Evolutionary conservation across 2,797 vertebrate species (phyloP).

Genomic region (Eleutherodactylus coqui): DNA sequence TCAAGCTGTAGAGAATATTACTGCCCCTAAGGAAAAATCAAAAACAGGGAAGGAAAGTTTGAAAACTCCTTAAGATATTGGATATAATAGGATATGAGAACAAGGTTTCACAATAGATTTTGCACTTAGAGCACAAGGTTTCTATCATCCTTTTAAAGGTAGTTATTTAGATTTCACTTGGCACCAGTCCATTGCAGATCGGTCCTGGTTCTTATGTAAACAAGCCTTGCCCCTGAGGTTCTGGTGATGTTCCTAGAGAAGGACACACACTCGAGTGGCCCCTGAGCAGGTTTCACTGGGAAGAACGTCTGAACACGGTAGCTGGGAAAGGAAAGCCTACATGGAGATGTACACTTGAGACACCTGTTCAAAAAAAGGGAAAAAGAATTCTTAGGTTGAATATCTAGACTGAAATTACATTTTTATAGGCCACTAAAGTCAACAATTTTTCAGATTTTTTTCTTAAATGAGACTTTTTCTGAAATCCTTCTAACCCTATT

Average conservation of each 20-base stretch:
- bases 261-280: neutral
- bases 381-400: neutral
- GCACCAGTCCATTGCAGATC: slow-evolving; percentile 14
- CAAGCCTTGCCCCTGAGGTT: slow-evolving; percentile 28
- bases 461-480: neutral
- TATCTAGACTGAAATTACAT: neutral
- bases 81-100: neutral
- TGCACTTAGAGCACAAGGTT: neutral
- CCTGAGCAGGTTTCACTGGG: slow-evolving; percentile 28
- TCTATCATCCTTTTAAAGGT: slow-evolving; percentile 5
- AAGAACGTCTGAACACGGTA: slow-evolving; percentile 7
- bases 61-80: no score
- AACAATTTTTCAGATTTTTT: neutral
- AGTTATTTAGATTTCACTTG: neutral
- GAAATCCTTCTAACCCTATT: neutral
- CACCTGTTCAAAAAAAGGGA: slow-evolving; percentile 22
- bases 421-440: neutral
- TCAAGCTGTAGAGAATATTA: neutral
- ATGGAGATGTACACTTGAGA: slow-evolving; percentile 27
- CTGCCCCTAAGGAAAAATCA: no score
- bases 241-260: neutral
- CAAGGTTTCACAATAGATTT: neutral
- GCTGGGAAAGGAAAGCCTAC: slow-evolving; percentile 29
- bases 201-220: slow-evolving; percentile 36
- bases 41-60: neutral